These are phyloP conservation scores for Apis laboriosa DNA, from an alignment of 1,140 invertebrate species.

Conservation along the genomic window DNA sequence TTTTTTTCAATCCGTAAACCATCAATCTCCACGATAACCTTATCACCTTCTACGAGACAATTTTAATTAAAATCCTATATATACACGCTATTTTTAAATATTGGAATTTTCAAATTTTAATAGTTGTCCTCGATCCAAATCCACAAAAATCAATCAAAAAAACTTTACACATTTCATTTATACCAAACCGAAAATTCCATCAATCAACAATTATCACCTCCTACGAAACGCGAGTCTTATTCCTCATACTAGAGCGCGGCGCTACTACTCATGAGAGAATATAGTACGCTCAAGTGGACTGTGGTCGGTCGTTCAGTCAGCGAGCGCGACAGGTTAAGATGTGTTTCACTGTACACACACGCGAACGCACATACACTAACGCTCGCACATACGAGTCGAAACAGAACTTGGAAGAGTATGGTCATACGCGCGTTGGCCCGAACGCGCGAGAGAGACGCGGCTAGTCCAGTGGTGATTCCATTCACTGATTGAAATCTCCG, in stretches of 20 bases:
- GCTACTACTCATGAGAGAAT: constrained; percentile 43
- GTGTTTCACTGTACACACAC: constrained; percentile 48
- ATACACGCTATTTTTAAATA: too few relatives aligned
- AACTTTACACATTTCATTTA: too few relatives aligned
- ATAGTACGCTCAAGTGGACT: constrained; percentile 56
- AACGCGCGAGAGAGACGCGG: constrained; percentile 62
- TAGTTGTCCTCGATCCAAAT: too few relatives aligned
- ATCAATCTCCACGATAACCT: too few relatives aligned
- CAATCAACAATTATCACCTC: not conserved
- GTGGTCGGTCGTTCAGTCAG: constrained; percentile 63
- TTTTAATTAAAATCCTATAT: too few relatives aligned
- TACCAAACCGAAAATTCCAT: not conserved
- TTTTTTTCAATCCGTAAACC: too few relatives aligned
- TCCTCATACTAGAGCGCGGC: not conserved
- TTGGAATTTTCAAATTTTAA: too few relatives aligned
- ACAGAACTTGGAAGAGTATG: not conserved
- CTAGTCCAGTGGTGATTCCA: constrained; percentile 78
- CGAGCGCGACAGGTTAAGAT: constrained; percentile 74
- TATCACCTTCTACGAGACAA: too few relatives aligned
- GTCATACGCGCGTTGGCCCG: constrained; percentile 39
- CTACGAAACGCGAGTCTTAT: not conserved
- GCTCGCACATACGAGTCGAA: not conserved
- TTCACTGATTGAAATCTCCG: constrained; percentile 84
- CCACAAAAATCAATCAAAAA: too few relatives aligned
- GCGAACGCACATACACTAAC: not conserved